Base-by-base conservation (phyloP, 2,113 vertebrate species). In the Epinephelus cyanopodus region DNA sequence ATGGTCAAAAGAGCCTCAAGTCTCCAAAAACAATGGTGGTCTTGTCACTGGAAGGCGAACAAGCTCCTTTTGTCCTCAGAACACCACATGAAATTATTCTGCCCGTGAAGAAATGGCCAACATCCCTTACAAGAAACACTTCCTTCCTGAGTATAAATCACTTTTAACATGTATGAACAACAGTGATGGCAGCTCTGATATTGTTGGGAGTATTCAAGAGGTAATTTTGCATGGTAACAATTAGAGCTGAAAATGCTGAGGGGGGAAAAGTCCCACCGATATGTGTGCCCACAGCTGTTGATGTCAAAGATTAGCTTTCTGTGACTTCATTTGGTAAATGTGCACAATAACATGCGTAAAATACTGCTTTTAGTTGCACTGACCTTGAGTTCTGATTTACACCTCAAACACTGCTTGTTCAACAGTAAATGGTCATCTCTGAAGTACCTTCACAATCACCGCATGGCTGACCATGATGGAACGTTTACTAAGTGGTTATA, bases 111-210 rank as follows among this genome's bases (percentile, higher is more conserved):
- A 70, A 71, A 77, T 21, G 62, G 5, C 54, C n/a, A 48, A 72
- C 72, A 57, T 66, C 77, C 70, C 74, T 56, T 42, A 68, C 57
- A 57, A 86, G 66, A 76, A 86, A 57, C 66, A 62, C 27, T 85
- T 82, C 70, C 75, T 85, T 89, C 82, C 87, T 77, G 53, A 0
- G 39, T n/a, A 76, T 82, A 63, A 91, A 89, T 71, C 77, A 53
- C 54, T 42, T 57, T 58, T 65, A 83, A 66, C 64, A 45, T 73
- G 67, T 57, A 67, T 70, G 60, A 82, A 52, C 72, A 66, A 50
- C 70, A 56, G 68, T 11, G 74, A 90, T 86, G 68, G 72, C 69
- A 45, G 82, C 47, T 37, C 82, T 67, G 89, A 88, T 84, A 78
- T 17, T 60, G 52, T 6, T 64, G 53, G 70, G 77, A 74, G 73